Evolutionary conservation across 1,140 invertebrate species (phyloP).

Genomic region (Saccostrea echinata): DNA sequence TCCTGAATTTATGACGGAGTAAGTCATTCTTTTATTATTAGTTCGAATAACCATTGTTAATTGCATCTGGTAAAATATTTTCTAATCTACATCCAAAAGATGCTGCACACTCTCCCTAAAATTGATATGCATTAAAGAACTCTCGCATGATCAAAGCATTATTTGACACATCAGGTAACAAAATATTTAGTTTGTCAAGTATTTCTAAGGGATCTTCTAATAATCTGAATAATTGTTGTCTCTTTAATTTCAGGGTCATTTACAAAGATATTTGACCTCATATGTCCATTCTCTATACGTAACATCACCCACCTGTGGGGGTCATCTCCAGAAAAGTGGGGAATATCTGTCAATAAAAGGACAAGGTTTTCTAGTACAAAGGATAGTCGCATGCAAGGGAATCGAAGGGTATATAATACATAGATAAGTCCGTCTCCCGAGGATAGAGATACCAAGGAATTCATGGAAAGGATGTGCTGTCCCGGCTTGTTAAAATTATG

Average conservation of each 20-base stretch:
- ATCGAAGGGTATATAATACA: neutral
- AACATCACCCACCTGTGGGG: slow-evolving; percentile 25
- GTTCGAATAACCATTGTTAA: slow-evolving; percentile 28
- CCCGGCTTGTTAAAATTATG: neutral
- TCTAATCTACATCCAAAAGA: slow-evolving; percentile 30
- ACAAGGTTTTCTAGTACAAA: neutral
- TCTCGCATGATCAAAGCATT: slow-evolving; percentile 11
- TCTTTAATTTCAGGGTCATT: too few relatives aligned
- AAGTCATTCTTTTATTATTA: slow-evolving; percentile 36
- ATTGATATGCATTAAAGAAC: slow-evolving; percentile 6
- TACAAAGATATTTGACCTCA: neutral
- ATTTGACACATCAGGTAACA: slow-evolving; percentile 26
- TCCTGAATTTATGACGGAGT: slow-evolving; percentile 43
- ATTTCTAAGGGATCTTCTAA: slow-evolving; percentile 33
- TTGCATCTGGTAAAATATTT: slow-evolving; percentile 31
- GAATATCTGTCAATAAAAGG: slow-evolving; percentile 8
- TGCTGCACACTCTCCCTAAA: neutral
- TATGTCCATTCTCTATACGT: slow-evolving; percentile 12
- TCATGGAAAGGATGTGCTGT: neutral
- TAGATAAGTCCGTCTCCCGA: neutral
- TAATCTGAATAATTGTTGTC: neutral
- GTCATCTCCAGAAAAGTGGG: slow-evolving; percentile 43
- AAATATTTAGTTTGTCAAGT: slow-evolving; percentile 25
- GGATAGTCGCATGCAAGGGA: neutral
- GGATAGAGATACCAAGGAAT: neutral